Percentiles rank a stretch among this genome's conserved stretches.
Evolutionary conservation across 2,888 invertebrate species (phyloP).

Genomic region (Ditylenchus weischeri): DNA sequence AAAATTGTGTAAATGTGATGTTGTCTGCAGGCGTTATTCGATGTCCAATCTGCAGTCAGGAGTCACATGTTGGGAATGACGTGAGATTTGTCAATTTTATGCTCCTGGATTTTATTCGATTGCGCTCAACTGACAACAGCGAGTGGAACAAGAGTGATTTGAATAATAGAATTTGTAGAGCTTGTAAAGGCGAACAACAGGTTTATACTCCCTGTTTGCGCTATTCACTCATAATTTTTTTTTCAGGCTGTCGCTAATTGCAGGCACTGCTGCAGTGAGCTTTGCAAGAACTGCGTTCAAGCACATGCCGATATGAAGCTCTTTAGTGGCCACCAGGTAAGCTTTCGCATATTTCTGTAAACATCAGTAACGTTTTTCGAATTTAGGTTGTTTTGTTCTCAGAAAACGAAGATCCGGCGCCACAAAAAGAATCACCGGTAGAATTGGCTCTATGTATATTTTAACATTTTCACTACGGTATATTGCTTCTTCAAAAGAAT

Average conservation of each 20-base stretch:
- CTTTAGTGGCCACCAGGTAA: conserved; percentile 79
- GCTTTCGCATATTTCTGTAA: background rate
- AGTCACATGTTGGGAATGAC: conserved; percentile 55
- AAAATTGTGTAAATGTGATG: too few relatives aligned
- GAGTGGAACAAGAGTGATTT: conserved; percentile 52
- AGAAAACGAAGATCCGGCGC: conserved; percentile 8
- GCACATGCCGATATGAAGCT: conserved; percentile 95
- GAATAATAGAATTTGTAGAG: conserved; percentile 75
- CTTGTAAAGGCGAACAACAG: conserved; percentile 85
- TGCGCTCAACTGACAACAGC: conserved; percentile 58
- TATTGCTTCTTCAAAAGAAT: background rate
- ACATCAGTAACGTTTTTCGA: too few relatives aligned
- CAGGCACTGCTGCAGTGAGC: conserved; percentile 87
- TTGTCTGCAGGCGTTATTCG: conserved; percentile 44
- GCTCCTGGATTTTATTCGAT: conserved; percentile 80
- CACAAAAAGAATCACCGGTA: conserved; percentile 18
- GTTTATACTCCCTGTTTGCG: too few relatives aligned
- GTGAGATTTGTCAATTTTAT: conserved; percentile 69
- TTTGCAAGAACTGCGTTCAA: conserved; percentile 88
- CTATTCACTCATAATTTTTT: too few relatives aligned
- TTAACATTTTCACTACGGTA: background rate
- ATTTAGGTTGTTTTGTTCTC: conserved; percentile 30
- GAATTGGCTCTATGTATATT: conserved; percentile 16
- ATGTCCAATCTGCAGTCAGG: conserved; percentile 68
- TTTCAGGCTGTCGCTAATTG: conserved; percentile 79